phyloP scores from a whole-genome alignment of 2,113 vertebrate genomes.

The Spilogale gracilis region DNA sequence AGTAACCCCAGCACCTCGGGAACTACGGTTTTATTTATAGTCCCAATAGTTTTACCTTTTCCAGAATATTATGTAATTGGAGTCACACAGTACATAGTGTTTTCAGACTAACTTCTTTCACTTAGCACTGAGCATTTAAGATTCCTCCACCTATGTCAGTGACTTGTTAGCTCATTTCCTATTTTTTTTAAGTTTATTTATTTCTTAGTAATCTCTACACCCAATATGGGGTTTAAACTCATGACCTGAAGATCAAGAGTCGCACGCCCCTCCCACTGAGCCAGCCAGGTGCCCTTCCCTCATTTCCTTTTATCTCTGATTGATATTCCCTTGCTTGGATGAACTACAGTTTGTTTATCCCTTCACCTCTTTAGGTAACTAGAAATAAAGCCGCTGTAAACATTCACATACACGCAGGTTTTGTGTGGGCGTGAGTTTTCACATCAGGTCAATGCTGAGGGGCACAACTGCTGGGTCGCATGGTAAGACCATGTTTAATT shows the following conservation, averaged over 20 bases:
- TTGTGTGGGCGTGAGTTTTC: neutral
- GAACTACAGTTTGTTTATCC: neutral
- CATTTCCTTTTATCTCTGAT: neutral
- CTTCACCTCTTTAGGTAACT: neutral
- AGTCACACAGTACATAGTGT: neutral
- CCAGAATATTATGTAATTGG: neutral
- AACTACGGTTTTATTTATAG: neutral
- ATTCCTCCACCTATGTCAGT: fast-evolving
- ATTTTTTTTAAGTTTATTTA: neutral
- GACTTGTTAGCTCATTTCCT: neutral
- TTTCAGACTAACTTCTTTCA: neutral
- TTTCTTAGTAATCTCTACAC: neutral
- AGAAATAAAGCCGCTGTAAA: no score
- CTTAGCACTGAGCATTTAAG: neutral
- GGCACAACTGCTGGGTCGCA: fast-evolving
- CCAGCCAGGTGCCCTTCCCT: neutral
- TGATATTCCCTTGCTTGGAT: neutral
- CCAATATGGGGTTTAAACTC: neutral
- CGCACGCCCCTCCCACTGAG: neutral
- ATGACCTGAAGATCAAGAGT: neutral
- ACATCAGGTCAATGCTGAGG: neutral
- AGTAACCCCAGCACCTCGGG: no score
- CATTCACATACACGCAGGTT: neutral
- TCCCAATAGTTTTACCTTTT: neutral
- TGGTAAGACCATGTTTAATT: neutral